Conservation (phyloP, 2,797 vertebrate species). For the Cynopterus sphinx region DNA sequence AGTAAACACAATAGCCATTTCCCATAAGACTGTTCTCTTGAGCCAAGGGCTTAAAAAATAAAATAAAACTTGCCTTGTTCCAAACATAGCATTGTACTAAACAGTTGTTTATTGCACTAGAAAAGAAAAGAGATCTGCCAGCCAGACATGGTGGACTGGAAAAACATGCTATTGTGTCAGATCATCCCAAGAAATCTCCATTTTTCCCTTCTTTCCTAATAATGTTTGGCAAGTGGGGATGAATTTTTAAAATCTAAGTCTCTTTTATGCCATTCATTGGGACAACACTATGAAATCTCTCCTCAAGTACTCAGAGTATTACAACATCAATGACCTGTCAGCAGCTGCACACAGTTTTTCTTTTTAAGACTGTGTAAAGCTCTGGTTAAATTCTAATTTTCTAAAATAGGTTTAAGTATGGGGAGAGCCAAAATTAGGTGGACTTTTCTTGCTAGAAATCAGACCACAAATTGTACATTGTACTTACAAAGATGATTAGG, state of each 20-base stretch:
- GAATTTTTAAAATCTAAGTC: slow-evolving; percentile 68
- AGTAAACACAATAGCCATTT: slow-evolving; percentile 81
- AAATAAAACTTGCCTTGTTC: slow-evolving; percentile 68
- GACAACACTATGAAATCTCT: slow-evolving; percentile 56
- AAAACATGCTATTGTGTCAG: slow-evolving; percentile 23
- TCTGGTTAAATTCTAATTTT: slow-evolving; percentile 73
- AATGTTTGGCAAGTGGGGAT: slow-evolving; percentile 67
- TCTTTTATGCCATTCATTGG: slow-evolving; percentile 66
- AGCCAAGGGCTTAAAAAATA: slow-evolving; percentile 77
- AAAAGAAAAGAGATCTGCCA: slow-evolving; percentile 31
- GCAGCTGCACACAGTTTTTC: slow-evolving; percentile 60
- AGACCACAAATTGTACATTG: slow-evolving; percentile 69
- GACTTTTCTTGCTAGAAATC: slow-evolving; percentile 63
- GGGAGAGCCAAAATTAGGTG: slow-evolving; percentile 62
- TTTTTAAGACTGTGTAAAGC: slow-evolving; percentile 71
- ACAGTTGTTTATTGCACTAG: slow-evolving; percentile 56
- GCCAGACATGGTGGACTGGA: slow-evolving; percentile 43
- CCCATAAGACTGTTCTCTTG: slow-evolving; percentile 79
- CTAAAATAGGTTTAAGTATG: slow-evolving; percentile 67
- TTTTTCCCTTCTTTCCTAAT: slow-evolving; percentile 64
- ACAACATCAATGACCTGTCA: slow-evolving; percentile 70
- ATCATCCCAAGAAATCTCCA: slow-evolving; percentile 47
- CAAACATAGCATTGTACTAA: slow-evolving; percentile 62
- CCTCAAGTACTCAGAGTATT: slow-evolving; percentile 47
- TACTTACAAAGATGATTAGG: slow-evolving; percentile 72